These are phyloP conservation scores for Phodopus roborovskii DNA, from an alignment of 2,113 vertebrate genomes.

Conservation along the genomic window DNA sequence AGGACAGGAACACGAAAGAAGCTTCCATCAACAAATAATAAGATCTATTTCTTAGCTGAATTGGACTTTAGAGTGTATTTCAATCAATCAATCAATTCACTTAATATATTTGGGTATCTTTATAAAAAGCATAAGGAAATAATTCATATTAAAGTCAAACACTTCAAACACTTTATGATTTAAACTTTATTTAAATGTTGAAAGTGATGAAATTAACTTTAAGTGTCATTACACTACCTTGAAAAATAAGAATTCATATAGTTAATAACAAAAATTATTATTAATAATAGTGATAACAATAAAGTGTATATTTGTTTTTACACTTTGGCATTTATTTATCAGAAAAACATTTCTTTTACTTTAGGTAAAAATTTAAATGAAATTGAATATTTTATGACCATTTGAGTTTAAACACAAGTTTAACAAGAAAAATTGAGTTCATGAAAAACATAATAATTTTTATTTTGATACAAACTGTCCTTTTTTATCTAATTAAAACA, in stretches of 20 bases:
- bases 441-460: background rate
- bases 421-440: background rate
- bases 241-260: background rate
- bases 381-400: background rate
- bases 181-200: background rate
- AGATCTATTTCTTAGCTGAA: background rate
- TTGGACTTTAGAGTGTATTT: background rate
- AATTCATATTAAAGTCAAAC: background rate
- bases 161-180: background rate
- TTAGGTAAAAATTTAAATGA: background rate
- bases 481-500: background rate
- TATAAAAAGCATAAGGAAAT: background rate
- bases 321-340: background rate
- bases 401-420: background rate
- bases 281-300: background rate
- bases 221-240: background rate
- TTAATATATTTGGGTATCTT: background rate
- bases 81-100: background rate
- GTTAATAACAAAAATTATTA: background rate
- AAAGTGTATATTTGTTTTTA: background rate
- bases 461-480: background rate
- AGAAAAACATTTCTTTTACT: background rate
- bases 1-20: too few species aligned
- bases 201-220: background rate
- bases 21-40: background rate